Evolutionary conservation across 2,888 invertebrate genomes (phyloP), one percentile per base, ranked within the genome.

Genomic region (Nasonia oneida): DNA sequence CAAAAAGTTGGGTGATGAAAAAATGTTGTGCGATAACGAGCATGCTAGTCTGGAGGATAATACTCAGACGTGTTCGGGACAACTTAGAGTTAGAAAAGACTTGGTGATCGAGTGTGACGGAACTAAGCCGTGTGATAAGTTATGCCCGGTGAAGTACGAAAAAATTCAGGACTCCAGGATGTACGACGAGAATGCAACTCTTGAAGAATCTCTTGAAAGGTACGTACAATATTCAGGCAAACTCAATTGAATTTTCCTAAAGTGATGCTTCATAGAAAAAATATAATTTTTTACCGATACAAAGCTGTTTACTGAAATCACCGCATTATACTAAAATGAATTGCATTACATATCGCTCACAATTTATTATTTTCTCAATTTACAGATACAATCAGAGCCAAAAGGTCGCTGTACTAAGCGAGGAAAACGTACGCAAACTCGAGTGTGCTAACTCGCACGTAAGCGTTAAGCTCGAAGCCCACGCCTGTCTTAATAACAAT

Each of bases 101-200:
- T 88, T 92, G n/a, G 89, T 90, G 1, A 90, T 91, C 3, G 92
- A 92, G 75, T 91, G 91, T 29, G 91, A 91, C 47, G 90, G 91
- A 3, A 91, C 89, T n/a, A 90, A 90, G 6, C 89, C 91, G 0
- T 90, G 91, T 57, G 92, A 92, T 80, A 93, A 92, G 86, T 74
- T 91, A 3, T 92, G 90, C 15, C 92, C 92, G 0, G 90, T 92
- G 0, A 93, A 93, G 82, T 91, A 88, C 42, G 93, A 93, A n/a
- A 93, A 91, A 78, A 90, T 91, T 57, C 92, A 91, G 14, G 92
- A 93, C 73, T 92, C 91, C 0, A 90, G 90, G 50, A 91, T 91
- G 79, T 92, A 92, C 83, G 93, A 93, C n/a, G 93, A 93, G 74
- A 92, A 93, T 83, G 92, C 93, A 2, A 91, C 93, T 2, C 81